Base-by-base conservation (phyloP, 2,888 invertebrate genomes). In the Anthophora plumipes region DNA sequence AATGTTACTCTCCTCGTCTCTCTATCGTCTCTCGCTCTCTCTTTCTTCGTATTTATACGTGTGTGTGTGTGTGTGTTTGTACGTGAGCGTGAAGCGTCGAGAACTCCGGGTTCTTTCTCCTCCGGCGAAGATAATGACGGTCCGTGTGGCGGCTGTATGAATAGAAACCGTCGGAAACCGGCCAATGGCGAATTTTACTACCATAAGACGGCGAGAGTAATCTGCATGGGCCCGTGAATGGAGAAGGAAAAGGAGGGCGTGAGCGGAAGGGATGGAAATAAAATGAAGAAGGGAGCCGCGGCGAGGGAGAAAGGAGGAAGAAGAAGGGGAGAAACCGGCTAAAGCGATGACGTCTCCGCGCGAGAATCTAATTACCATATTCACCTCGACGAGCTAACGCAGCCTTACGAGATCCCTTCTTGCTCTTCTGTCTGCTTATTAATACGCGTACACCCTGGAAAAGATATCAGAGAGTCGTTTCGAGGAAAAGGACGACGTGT, bases 301-400 rank as follows among this genome's bases (percentile, higher is more conserved):
- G n/a, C 11, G 37, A 37, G 48, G 9, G 50, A 63, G 63, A 59
- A 63, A 73, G 52, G 41, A 39, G 55, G 43, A 52, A 55, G 70
- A 50, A 66, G 50, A 55, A 55, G 77, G 72, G 66, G 59, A 75
- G 72, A 66, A 82, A 74, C 77, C 78, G 78, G 84, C 80, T 76
- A 69, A 75, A 80, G 80, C 85, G 88, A 86, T 88, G 88, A 88
- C 88, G 88, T 88, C 77, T 63, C 79, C 70, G 75, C 71, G 63
- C 75, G 78, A 80, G 88, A 88, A 89, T 89, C 89, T 88, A 89
- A 89, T 88, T 88, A 88, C 84, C 88, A 88, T 89, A 89, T 89
- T 74, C 74, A 81, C 82, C 74, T 79, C 76, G 84, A 73, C 77
- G 80, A 61, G 80, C 82, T n/a, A 79, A 79, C 46, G 59, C 79